phyloP scores from a whole-genome alignment of 2,797 vertebrate species.

The Chloroceryle inda region DNA sequence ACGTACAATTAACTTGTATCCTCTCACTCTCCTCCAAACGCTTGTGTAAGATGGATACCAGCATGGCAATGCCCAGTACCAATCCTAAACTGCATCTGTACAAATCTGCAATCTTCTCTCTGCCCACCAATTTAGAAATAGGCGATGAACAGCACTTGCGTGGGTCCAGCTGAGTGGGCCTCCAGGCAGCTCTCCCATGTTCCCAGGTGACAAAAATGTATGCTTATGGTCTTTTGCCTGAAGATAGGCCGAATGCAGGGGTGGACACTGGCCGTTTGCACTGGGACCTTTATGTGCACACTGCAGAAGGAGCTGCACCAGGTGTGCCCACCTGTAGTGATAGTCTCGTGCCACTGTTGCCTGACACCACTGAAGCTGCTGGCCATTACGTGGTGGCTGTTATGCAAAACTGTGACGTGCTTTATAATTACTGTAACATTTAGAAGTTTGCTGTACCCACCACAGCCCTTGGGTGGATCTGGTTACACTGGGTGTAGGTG shows the following conservation, averaged over 20 bases:
- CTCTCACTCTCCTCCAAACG: neutral
- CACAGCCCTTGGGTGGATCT: neutral
- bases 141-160: neutral
- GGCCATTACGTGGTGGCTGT: neutral
- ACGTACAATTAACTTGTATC: neutral
- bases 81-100: neutral
- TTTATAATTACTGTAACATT: neutral
- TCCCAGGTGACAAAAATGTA: neutral
- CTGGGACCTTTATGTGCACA: neutral
- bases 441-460: neutral
- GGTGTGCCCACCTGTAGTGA: neutral
- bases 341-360: neutral
- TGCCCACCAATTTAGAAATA: neutral
- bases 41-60: neutral
- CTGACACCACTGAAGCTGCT: neutral
- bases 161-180: neutral
- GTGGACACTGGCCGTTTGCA: neutral
- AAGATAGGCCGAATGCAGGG: neutral
- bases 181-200: neutral
- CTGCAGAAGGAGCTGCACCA: neutral
- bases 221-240: rapidly evolving
- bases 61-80: neutral
- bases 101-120: neutral
- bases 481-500: neutral
- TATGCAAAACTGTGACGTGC: neutral